Evolutionary conservation across 2,797 vertebrate genomes (phyloP), one percentile per base, ranked within the genome.

Genomic region (Steatocranus sp.): DNA sequence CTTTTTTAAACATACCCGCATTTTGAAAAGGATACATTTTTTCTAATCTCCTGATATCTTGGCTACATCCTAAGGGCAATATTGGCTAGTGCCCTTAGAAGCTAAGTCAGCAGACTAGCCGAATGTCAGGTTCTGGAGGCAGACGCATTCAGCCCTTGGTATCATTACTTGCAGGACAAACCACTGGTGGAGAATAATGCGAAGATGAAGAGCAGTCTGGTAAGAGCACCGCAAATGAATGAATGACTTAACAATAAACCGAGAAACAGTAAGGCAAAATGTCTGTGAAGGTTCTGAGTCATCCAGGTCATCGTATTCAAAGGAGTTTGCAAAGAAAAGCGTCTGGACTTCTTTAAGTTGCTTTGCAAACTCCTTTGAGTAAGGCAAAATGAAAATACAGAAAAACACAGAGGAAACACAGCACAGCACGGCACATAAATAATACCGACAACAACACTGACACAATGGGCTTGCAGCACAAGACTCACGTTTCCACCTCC

Each of bases 401-500:
- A 32, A 20, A 61, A 61, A 76, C 50, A 75, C 41, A 17, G 36
- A 88, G 48, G 49, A 73, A 56, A 48, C 27, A 86, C 49, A 88
- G 18, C n/a, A 91, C 56, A 66, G 76, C 63, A 89, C 76, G 51
- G 83, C 73, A 92, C 75, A 58, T 30, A 78, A 75, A 87, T 41
- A 75, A 86, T 83, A 87, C 70, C 3, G 36, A 89, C 78, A 90
- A 56, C 25, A 87, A 91, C 89, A 91, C 78, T 43, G 78, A 86
- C 81, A 93, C 83, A 73, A 87, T 93, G 91, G 88, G 80, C 78
- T 89, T 89, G 86, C 43, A 41, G 75, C 84, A 92, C 88, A 88
- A 91, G 85, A 96, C 95, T 96, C 95, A 96, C 95, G 81, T 95
- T 94, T 96, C 94, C 94, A 91, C 94, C 93, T 94, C 94, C 84